Evolutionary conservation across 2,888 invertebrate species (phyloP), one percentile per base, ranked within the genome.

Genomic region (Andrena praecox): DNA sequence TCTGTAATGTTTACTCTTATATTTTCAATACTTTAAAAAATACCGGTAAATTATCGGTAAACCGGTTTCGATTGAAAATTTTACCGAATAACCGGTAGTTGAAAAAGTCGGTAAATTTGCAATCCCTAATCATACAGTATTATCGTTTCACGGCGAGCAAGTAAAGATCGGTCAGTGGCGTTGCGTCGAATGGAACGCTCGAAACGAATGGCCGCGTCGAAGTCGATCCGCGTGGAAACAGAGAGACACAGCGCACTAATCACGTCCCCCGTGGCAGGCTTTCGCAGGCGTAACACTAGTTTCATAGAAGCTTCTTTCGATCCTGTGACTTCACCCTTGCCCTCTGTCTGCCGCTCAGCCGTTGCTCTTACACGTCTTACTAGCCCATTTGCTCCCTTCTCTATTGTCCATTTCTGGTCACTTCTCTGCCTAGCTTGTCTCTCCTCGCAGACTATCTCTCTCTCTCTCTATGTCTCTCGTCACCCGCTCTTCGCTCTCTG

Each of bases 251-350:
- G 10, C 24, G 42, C 42, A 68, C 74, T 71, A 71, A 82, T 71
- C 66, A 10, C 52, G 62, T 67, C 59, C 33, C 60, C 10, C 35
- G 73, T 31, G 52, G 42, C 29, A 60, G 70, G 70, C 66, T 63
- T 75, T 72, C 62, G 74, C 52, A 68, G 69, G 24, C 35, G 75
- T 69, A 80, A 82, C 59, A 60, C 48, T 82, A 87, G 80, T 86
- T 84, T 75, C 80, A 74, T 35, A 56, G 77, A 80, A 82, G 85
- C 84, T 89, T 88, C 72, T 82, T 71, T 81, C 84, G 80, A 81
- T 84, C 83, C 84, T 64, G 72, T 69, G 82, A 82, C 77, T 72
- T 63, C 35, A 60, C 75, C 75, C 66, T 74, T 72, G 50, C 74
- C 77, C 78, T 67, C 29, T 66, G 66, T 76, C 50, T 56, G 35